These are phyloP conservation scores for Leptinotarsa tumamoca DNA, from an alignment of 2,888 invertebrate genomes.

Conservation along the genomic window DNA sequence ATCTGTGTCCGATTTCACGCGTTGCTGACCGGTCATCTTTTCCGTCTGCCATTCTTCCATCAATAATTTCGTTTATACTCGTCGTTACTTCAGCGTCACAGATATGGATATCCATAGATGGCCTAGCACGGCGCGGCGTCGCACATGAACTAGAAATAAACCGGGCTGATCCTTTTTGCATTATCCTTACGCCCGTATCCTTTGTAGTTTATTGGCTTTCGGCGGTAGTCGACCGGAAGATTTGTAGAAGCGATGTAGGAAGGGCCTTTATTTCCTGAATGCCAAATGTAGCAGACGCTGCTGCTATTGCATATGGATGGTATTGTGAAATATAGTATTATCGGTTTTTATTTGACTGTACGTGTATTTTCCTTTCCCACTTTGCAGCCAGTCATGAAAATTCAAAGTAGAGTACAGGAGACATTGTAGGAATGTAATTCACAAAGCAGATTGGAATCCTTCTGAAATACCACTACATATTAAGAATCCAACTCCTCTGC, in stretches of 20 bases:
- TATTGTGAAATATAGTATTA: neutral
- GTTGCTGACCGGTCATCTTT: neutral
- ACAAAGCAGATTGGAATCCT: no score
- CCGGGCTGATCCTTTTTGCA: slow-evolving; percentile 29
- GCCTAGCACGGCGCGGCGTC: slow-evolving; percentile 12
- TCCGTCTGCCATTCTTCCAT: neutral
- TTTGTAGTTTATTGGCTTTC: slow-evolving; percentile 32
- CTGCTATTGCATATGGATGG: no score
- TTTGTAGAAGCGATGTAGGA: slow-evolving; percentile 25
- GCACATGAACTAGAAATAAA: slow-evolving; percentile 18
- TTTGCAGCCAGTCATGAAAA: no score
- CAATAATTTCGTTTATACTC: neutral
- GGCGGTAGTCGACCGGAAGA: slow-evolving; percentile 28
- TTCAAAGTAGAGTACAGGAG: no score
- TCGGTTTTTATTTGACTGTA: no score
- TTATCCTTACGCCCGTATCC: slow-evolving; percentile 26
- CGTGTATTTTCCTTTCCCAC: no score
- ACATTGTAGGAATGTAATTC: no score
- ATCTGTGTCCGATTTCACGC: neutral
- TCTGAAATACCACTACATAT: no score
- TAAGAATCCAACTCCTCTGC: no score
- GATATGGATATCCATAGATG: slow-evolving; percentile 12
- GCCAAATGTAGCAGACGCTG: neutral
- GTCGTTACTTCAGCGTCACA: neutral
- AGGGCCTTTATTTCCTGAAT: slow-evolving; percentile 25